A percentile compares a stretch with the other conserved stretches of the same genome.
Evolutionary conservation across 2,888 invertebrate genomes (phyloP).

Genomic region (Eugnorisma glareosa): DNA sequence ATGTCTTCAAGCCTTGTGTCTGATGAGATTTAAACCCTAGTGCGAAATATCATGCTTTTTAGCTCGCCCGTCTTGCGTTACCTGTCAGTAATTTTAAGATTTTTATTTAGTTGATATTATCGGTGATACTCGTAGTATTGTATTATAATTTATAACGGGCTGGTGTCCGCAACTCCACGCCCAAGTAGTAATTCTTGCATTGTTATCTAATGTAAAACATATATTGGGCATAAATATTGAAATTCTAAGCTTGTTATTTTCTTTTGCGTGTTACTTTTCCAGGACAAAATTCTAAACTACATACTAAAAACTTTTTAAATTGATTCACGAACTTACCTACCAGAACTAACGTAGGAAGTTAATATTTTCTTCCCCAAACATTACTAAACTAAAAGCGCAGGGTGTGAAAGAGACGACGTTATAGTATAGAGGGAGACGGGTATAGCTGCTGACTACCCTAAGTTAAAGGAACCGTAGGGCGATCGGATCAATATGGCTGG

Average conservation of each 20-base stretch:
- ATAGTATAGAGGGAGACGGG: slow-evolving; percentile 46
- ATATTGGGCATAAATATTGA: neutral
- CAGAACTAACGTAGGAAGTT: slow-evolving; percentile 23
- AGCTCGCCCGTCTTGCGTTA: neutral
- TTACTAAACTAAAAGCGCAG: slow-evolving; percentile 45
- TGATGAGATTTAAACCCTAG: neutral
- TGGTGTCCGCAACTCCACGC: too few species aligned
- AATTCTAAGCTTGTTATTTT: neutral
- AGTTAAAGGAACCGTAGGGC: slow-evolving; percentile 61
- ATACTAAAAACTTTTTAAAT: slow-evolving; percentile 6
- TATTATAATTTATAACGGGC: too few species aligned
- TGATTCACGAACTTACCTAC: slow-evolving; percentile 16
- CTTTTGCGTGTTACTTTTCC: neutral
- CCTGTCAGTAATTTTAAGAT: neutral
- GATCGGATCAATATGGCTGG: slow-evolving; percentile 66
- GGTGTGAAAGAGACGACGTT: slow-evolving; percentile 41
- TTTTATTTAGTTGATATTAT: neutral
- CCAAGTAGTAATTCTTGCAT: neutral
- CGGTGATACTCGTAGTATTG: too few species aligned
- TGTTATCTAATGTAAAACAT: neutral
- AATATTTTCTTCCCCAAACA: slow-evolving; percentile 31
- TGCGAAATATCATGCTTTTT: neutral
- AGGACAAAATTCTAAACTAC: neutral
- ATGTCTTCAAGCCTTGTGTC: neutral
- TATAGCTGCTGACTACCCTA: slow-evolving; percentile 59